Percentiles rank a stretch among this genome's conserved stretches.
These are phyloP conservation scores for Falco rusticolus DNA, from an alignment of 2,797 vertebrate species.

Conservation along the genomic window DNA sequence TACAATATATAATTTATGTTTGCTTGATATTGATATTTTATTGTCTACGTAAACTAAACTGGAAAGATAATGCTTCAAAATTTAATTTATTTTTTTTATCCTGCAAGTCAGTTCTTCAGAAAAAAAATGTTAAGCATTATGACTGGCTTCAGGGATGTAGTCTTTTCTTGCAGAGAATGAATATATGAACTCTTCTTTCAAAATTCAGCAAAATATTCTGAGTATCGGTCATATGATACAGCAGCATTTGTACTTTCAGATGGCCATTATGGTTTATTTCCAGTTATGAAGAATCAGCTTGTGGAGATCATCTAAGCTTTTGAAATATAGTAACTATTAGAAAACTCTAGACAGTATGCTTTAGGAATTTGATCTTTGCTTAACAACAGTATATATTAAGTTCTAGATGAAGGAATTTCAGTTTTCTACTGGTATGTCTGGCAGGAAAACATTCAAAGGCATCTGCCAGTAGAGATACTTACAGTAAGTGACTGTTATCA, in stretches of 20 bases:
- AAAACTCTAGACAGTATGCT: not conserved
- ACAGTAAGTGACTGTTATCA: not conserved
- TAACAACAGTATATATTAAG: not conserved
- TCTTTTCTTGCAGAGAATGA: not conserved
- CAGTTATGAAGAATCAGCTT: not conserved
- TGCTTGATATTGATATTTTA: not conserved
- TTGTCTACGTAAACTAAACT: not conserved
- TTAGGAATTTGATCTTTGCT: not conserved
- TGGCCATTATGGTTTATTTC: not conserved
- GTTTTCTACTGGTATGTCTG: not conserved
- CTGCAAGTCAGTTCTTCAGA: not conserved
- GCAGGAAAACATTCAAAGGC: rapidly evolving
- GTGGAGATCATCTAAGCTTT: not conserved
- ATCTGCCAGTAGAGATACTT: not conserved
- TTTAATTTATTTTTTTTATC: not conserved
- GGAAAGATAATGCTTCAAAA: not conserved
- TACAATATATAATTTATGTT: not conserved
- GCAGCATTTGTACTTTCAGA: not conserved
- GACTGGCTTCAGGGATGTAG: not conserved
- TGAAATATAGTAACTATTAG: not conserved
- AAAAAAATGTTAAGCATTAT: not conserved
- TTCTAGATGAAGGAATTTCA: not conserved
- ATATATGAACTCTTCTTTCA: not conserved
- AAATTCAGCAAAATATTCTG: not conserved
- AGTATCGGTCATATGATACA: not conserved